A percentile compares a stretch with the other conserved stretches of the same genome.
Evolutionary conservation across 2,797 vertebrate genomes (phyloP).

Genomic region (Bradypodion pumilum): DNA sequence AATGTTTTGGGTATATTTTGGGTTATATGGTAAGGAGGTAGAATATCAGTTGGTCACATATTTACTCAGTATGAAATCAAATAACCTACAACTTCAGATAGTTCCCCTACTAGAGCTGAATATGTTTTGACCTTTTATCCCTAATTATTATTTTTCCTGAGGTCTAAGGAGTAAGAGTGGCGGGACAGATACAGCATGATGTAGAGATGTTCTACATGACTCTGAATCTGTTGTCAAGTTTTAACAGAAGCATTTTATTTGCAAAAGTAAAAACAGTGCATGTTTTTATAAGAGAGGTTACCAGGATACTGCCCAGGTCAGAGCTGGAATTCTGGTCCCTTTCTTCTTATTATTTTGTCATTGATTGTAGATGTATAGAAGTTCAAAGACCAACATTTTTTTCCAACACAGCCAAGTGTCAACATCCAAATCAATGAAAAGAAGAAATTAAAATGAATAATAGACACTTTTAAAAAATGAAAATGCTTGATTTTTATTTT

Average conservation of each 20-base stretch:
- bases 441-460: neutral
- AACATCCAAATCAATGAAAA: neutral
- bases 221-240: constrained; percentile 17
- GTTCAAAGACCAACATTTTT: neutral
- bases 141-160: constrained; percentile 57
- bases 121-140: constrained; percentile 55
- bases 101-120: constrained; percentile 53
- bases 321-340: neutral
- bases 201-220: neutral
- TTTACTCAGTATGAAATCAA: constrained; percentile 40
- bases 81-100: constrained; percentile 32
- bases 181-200: neutral
- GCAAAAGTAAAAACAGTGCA: constrained; percentile 1
- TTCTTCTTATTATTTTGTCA: neutral
- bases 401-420: neutral
- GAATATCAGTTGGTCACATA: neutral
- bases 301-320: neutral
- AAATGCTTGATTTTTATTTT: neutral
- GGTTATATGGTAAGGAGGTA: constrained; percentile 35
- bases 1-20: too few species aligned
- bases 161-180: constrained; percentile 28
- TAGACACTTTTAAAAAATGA: neutral
- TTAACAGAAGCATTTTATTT: constrained; percentile 8
- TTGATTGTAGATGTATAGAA: neutral
- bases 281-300: neutral